phyloP scores from a whole-genome alignment of 2,113 vertebrate genomes.

The Trichechus manatus region DNA sequence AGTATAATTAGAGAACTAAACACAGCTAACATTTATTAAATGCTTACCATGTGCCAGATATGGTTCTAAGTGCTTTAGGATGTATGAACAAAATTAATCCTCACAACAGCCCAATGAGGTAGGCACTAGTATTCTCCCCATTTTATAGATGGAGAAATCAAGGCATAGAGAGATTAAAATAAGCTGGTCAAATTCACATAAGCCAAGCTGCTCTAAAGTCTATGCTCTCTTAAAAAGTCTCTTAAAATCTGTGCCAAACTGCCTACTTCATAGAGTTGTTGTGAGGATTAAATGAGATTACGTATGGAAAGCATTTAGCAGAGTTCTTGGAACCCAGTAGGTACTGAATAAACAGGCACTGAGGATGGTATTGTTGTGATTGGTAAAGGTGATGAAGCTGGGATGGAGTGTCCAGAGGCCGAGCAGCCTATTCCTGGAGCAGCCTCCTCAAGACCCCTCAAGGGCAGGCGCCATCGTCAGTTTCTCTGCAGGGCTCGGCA shows the following conservation, averaged over 20 bases:
- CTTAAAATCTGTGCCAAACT: neutral
- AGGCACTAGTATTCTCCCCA: neutral
- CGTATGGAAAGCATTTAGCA: neutral
- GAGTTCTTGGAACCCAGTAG: neutral
- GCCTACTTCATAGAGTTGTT: neutral
- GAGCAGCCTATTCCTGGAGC: neutral
- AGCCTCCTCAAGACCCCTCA: neutral
- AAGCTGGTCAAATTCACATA: neutral
- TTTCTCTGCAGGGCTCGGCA: neutral
- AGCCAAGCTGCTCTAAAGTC: neutral
- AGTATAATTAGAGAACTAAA: neutral
- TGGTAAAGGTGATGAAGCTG: neutral
- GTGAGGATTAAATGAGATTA: slow-evolving; percentile 13
- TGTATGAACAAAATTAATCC: neutral
- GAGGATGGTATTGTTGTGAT: neutral
- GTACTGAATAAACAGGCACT: neutral
- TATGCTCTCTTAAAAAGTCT: neutral
- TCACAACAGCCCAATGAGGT: neutral
- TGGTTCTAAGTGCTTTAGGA: slow-evolving; percentile 7
- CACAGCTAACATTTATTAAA: neutral
- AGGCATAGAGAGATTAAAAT: neutral
- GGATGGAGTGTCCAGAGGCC: neutral
- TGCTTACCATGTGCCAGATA: neutral
- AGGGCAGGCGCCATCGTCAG: neutral
- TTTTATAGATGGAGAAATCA: neutral